Conservation (phyloP, 2,113 vertebrate species). For the Fulica atra region DNA sequence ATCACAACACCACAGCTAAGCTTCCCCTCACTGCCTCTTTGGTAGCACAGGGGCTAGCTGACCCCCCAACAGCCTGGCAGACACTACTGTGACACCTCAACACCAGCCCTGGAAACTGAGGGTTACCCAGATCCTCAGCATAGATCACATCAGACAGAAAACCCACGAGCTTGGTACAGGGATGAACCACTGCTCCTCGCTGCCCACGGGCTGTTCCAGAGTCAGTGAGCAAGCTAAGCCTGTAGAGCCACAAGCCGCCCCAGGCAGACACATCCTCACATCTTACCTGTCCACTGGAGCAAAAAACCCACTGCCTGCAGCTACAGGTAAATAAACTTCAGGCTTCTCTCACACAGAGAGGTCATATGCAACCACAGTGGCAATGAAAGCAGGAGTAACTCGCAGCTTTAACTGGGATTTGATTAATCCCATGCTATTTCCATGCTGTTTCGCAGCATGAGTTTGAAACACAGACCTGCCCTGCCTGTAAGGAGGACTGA, state of each 20-base stretch:
- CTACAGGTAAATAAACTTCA: neutral
- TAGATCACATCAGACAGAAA: neutral
- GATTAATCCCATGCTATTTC: neutral
- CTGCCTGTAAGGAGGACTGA: neutral
- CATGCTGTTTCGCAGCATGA: neutral
- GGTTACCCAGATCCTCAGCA: neutral
- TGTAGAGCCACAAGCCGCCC: neutral
- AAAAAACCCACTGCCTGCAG: neutral
- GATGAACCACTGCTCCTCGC: neutral
- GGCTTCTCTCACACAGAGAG: neutral
- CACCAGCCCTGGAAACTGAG: neutral
- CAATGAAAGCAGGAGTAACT: neutral
- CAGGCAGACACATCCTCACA: too few relatives aligned
- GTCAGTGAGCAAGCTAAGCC: neutral
- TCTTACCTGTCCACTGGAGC: too few relatives aligned
- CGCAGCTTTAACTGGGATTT: neutral
- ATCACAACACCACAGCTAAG: neutral
- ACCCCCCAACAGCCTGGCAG: too few relatives aligned
- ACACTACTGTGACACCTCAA: fast-evolving
- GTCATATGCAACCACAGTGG: neutral
- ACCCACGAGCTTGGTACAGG: neutral
- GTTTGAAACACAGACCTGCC: neutral
- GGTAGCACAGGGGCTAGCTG: fast-evolving
- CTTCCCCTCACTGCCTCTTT: too few relatives aligned
- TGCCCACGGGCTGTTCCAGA: neutral